Percentiles rank a stretch among this genome's conserved stretches.
These are phyloP conservation scores for Drosophila lacertosa DNA, from an alignment of 1,140 invertebrate genomes.

Conservation along the genomic window DNA sequence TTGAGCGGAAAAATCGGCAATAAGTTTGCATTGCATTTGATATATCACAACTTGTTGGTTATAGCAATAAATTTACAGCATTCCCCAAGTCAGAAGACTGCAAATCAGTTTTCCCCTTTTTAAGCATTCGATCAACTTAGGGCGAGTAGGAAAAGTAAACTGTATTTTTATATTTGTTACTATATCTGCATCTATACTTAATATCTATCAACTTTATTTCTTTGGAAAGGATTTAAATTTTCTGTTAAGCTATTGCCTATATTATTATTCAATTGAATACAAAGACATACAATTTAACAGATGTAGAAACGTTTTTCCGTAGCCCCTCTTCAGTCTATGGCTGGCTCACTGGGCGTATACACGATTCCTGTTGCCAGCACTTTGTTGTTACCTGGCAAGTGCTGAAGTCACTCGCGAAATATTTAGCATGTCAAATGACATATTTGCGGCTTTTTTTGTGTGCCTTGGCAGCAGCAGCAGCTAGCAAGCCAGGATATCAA, in stretches of 20 bases:
- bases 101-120: background rate
- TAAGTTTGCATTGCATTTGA: slow-evolving; percentile 48
- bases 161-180: too few species aligned
- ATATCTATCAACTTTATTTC: too few species aligned
- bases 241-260: too few species aligned
- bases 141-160: background rate
- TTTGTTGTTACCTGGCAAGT: slow-evolving; percentile 39
- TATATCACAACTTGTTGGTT: slow-evolving; percentile 58
- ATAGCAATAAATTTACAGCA: slow-evolving; percentile 42
- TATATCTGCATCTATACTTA: too few species aligned
- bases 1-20: slow-evolving; percentile 42
- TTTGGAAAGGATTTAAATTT: too few species aligned
- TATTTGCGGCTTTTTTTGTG: slow-evolving; percentile 63
- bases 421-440: slow-evolving; percentile 82
- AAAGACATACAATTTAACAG: too few species aligned
- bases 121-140: background rate
- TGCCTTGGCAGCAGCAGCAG: slow-evolving; percentile 26
- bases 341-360: slow-evolving; percentile 31
- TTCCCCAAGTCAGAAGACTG: slow-evolving; percentile 6
- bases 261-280: too few species aligned
- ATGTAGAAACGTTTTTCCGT: background rate
- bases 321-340: background rate
- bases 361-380: slow-evolving; percentile 21
- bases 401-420: slow-evolving; percentile 61
- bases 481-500: slow-evolving; percentile 43